Evolutionary conservation across 2,797 vertebrate species (phyloP).

Genomic region (Parauchenoglanis ngamensis): DNA sequence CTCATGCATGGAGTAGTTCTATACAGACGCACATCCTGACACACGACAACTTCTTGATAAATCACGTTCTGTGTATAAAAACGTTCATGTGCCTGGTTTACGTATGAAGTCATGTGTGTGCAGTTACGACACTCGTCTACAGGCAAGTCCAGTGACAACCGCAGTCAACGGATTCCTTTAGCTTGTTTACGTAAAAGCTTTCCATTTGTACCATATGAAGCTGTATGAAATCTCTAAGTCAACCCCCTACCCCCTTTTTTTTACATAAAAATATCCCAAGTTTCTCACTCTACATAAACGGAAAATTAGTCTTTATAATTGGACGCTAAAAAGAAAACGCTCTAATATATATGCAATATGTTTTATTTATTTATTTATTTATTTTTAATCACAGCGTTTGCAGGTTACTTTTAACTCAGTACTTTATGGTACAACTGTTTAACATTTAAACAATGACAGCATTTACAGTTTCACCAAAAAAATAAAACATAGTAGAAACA

Average conservation of each 20-base stretch:
- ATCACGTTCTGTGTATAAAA: not conserved
- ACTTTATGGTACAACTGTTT: constrained; percentile 12
- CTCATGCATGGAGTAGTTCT: not conserved
- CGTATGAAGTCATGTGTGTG: not conserved
- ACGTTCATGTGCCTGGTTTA: not conserved
- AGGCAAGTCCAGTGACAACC: not conserved
- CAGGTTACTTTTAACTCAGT: constrained; percentile 19
- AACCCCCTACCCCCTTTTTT: not conserved
- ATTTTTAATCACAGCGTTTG: constrained; percentile 2
- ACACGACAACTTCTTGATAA: not conserved
- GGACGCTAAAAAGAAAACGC: constrained; percentile 40
- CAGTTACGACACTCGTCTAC: not conserved
- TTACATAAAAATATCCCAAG: not conserved
- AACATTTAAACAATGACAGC: not conserved
- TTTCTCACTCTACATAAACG: not conserved
- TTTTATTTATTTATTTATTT: too few relatives aligned
- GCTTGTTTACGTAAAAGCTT: not conserved
- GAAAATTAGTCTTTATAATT: constrained; percentile 47
- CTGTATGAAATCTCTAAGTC: not conserved
- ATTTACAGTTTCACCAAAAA: not conserved
- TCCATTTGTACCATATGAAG: not conserved
- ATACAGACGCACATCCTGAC: not conserved
- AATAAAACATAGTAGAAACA: not conserved
- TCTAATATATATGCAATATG: constrained; percentile 11
- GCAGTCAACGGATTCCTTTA: not conserved